Evolutionary conservation across 2,797 vertebrate species (phyloP).

Genomic region (Morus bassanus): DNA sequence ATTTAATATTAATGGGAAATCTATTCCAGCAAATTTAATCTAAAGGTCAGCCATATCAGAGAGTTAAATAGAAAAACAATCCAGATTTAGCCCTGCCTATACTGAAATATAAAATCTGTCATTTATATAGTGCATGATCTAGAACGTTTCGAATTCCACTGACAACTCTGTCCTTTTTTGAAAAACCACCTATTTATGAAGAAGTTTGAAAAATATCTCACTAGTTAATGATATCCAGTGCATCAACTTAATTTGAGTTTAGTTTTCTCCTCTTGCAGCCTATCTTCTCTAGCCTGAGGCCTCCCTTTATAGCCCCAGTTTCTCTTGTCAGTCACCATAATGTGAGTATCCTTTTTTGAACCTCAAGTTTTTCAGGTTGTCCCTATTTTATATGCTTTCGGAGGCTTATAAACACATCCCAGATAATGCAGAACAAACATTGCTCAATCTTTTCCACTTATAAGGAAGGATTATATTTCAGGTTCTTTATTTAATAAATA

Average conservation of each 20-base stretch:
- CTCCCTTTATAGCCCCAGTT: not conserved
- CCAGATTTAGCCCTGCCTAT: constrained; percentile 17
- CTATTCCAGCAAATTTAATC: constrained; percentile 54
- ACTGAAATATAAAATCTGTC: constrained; percentile 44
- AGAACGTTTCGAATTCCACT: not conserved
- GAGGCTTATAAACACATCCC: not conserved
- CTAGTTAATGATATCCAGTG: not conserved
- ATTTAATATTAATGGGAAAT: constrained; percentile 67
- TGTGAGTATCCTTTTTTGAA: not conserved
- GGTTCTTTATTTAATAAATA: not conserved
- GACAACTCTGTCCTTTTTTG: not conserved
- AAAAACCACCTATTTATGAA: not conserved
- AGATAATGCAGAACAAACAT: not conserved
- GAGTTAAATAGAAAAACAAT: constrained; percentile 48
- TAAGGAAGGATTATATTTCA: not conserved
- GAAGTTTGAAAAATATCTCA: not conserved
- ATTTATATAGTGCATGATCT: constrained; percentile 1
- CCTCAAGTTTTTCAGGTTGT: not conserved
- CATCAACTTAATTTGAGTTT: not conserved
- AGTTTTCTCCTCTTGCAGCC: not conserved
- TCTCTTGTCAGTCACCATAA: not conserved
- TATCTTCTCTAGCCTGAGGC: not conserved
- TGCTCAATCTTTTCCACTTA: not conserved
- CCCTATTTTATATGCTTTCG: not conserved
- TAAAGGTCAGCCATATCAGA: constrained; percentile 57